Evolutionary conservation across 2,797 vertebrate species (phyloP).

Genomic region (Cynodonichthys magdalenae): DNA sequence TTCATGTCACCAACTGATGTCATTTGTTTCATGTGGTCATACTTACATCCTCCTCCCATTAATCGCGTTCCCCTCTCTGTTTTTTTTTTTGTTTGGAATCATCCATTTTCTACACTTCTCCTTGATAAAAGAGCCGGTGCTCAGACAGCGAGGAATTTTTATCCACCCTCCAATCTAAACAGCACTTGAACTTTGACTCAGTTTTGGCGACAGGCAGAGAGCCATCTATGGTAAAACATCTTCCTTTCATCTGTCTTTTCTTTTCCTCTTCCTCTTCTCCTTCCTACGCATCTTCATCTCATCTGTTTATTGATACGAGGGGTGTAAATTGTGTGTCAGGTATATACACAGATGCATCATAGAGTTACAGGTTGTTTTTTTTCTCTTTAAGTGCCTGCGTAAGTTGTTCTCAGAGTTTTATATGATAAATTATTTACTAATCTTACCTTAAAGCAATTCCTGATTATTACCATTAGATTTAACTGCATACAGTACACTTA

Average conservation of each 20-base stretch:
- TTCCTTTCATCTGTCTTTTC: slow-evolving; percentile 52
- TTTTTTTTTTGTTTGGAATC: background rate
- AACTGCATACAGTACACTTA: slow-evolving; percentile 35
- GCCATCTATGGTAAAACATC: slow-evolving; percentile 79
- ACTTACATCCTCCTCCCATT: slow-evolving; percentile 1
- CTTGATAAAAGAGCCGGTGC: slow-evolving; percentile 48
- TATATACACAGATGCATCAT: slow-evolving; percentile 61
- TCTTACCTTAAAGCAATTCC: slow-evolving; percentile 1
- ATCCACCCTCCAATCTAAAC: slow-evolving; percentile 82
- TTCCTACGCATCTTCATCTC: slow-evolving; percentile 14
- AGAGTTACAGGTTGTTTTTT: slow-evolving; percentile 70
- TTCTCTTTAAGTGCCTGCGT: slow-evolving; percentile 73
- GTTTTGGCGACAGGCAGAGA: slow-evolving; percentile 49
- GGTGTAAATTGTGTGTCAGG: slow-evolving; percentile 66
- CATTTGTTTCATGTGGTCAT: background rate
- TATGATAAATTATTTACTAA: slow-evolving; percentile 13
- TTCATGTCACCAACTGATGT: too few species aligned
- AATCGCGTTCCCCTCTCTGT: slow-evolving; percentile 3
- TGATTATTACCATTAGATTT: slow-evolving; percentile 44
- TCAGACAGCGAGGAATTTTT: slow-evolving; percentile 79
- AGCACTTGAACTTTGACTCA: slow-evolving; percentile 70
- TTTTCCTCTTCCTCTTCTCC: slow-evolving; percentile 4
- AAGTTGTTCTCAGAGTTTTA: slow-evolving; percentile 71
- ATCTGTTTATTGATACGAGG: slow-evolving; percentile 60
- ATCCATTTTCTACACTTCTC: slow-evolving; percentile 29